These are phyloP conservation scores for Schizopygopsis pylzovi DNA, from an alignment of 2,797 vertebrate genomes.

Conservation along the genomic window DNA sequence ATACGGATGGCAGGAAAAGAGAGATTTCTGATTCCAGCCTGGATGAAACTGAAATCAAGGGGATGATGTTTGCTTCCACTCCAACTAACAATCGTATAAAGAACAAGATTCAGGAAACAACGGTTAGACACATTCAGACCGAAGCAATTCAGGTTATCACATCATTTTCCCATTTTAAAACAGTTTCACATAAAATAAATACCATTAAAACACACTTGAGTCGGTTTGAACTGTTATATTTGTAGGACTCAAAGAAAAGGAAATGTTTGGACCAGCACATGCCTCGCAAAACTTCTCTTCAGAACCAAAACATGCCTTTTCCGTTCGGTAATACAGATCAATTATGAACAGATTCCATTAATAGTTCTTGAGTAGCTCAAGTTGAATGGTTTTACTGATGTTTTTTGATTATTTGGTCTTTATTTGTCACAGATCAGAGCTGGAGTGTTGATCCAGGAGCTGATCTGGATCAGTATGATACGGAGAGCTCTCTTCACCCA, in stretches of 20 bases:
- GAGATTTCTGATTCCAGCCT: slow-evolving; percentile 17
- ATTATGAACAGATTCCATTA: background rate
- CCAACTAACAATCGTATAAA: background rate
- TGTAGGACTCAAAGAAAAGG: slow-evolving; percentile 71
- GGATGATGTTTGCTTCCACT: slow-evolving; percentile 26
- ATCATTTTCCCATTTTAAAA: background rate
- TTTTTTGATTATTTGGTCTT: background rate
- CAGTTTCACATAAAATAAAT: background rate
- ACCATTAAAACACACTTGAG: background rate
- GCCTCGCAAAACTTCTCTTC: slow-evolving; percentile 69
- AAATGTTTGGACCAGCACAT: slow-evolving; percentile 72
- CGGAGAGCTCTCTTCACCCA: slow-evolving; percentile 61
- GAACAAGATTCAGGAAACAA: background rate
- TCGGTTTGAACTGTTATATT: slow-evolving; percentile 4
- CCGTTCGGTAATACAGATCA: slow-evolving; percentile 1
- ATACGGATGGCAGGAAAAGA: background rate
- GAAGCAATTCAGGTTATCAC: background rate
- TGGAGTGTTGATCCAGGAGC: slow-evolving; percentile 93
- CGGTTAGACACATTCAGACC: background rate
- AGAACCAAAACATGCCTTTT: slow-evolving; percentile 63
- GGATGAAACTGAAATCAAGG: slow-evolving; percentile 16
- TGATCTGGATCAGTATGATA: slow-evolving; percentile 84
- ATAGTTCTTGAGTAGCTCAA: background rate
- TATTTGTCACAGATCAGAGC: slow-evolving; percentile 74
- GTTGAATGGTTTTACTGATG: background rate